Percentiles rank a stretch among this genome's conserved stretches.
These are phyloP conservation scores for Acipenser oxyrinchus DNA, from an alignment of 2,797 vertebrate species.

Conservation along the genomic window DNA sequence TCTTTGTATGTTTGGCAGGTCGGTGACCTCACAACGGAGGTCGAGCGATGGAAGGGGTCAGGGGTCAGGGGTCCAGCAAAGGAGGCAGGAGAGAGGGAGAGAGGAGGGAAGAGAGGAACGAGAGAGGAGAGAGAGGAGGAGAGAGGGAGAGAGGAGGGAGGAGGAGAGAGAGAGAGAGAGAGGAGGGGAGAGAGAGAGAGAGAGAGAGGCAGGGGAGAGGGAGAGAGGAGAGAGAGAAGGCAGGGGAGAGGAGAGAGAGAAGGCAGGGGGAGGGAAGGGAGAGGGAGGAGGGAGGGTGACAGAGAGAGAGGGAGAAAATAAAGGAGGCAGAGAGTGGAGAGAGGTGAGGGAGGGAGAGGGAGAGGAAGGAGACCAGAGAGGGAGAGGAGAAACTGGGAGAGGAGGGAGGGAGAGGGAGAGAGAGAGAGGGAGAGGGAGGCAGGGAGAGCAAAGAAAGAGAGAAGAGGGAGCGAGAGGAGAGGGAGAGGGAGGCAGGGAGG, in stretches of 20 bases:
- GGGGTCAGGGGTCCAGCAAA: background rate
- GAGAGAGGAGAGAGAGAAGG: slow-evolving; percentile 27
- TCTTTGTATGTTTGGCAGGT: too few species aligned
- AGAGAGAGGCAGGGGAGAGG: slow-evolving; percentile 22
- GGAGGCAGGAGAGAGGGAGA: slow-evolving; percentile 20
- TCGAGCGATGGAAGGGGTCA: background rate
- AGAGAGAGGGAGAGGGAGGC: slow-evolving; percentile 19
- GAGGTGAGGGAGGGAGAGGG: slow-evolving; percentile 37
- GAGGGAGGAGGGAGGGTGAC: background rate
- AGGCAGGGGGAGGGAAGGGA: slow-evolving; percentile 43
- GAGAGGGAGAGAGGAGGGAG: slow-evolving; percentile 47
- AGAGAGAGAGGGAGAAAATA: slow-evolving; percentile 23
- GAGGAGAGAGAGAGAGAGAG: slow-evolving; percentile 51
- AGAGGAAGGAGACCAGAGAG: slow-evolving; percentile 35
- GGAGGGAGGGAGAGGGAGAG: slow-evolving; percentile 21
- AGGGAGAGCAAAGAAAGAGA: slow-evolving; percentile 29
- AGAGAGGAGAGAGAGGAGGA: slow-evolving; percentile 36
- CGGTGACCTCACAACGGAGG: background rate
- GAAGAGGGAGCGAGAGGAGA: slow-evolving; percentile 23
- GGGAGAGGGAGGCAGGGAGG: slow-evolving; percentile 56
- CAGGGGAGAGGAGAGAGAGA: slow-evolving; percentile 32
- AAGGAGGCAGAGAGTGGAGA: slow-evolving; percentile 3
- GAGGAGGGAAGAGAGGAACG: slow-evolving; percentile 37
- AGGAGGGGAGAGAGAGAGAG: slow-evolving; percentile 21
- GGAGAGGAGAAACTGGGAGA: slow-evolving; percentile 45